Evolutionary conservation across 1,140 invertebrate genomes (phyloP), one percentile per base, ranked within the genome.

Genomic region (Euwallacea similis): DNA sequence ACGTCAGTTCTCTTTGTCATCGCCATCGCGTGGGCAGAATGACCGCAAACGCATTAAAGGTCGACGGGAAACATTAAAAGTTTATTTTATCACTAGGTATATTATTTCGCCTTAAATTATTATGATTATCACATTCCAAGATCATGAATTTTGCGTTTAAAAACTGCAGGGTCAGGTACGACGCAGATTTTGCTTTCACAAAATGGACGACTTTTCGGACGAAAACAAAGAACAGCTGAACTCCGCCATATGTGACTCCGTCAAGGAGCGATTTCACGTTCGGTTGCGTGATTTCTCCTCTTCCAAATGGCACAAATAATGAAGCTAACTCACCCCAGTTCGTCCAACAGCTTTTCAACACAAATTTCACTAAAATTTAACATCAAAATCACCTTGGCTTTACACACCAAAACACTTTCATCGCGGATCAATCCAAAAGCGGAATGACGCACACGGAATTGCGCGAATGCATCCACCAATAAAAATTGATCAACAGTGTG

Each of bases 121-220:
- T 33, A 33, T 33, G 21, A 63, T 69, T 76, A 75, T 74, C 76
- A 76, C 75, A 74, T 69, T 68, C 69, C 64, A 72, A 71, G 67
- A 66, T 59, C 60, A 72, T 61, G 72, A 76, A 75, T 76, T 75
- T 75, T 75, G 74, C 75, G 75, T 63, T 69, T 66, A 73, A 76
- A 76, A 73, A 76, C 73, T 69, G 33, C 66, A 43, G 61, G 58
- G 46, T 74, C 59, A 68, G 44, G 62, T 71, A 69, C 71, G 74
- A 64, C 74, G 68, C 70, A 75, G 64, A 73, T 70, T 76, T 71
- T 69, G 69, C 75, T 78, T 76, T 73, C 76, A 78, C 78, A 79
- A 79, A 77, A 79, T 79, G 78, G 78, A 78, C 78, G 78, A 73
- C 72, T 73, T 62, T 59, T 13, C n/a, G 53, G 50, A 15, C 33